Conservation (phyloP, 2,113 vertebrate genomes). For the Catharus bicknelli region DNA sequence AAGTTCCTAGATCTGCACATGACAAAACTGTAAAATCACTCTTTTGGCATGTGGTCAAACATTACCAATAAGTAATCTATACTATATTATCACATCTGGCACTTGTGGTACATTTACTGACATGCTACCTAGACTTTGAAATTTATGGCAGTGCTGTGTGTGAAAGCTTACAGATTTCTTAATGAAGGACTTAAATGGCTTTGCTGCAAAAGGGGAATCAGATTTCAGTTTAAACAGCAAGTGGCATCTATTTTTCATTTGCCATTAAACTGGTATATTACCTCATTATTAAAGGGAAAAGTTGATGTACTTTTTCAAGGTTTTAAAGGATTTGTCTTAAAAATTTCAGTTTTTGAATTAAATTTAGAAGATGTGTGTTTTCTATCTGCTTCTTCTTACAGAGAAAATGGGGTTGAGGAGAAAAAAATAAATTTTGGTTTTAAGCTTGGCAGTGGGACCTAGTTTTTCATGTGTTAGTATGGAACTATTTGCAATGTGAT, state of each 20-base stretch:
- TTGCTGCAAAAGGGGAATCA: not conserved
- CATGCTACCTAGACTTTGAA: not conserved
- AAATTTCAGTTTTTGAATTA: not conserved
- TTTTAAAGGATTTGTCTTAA: not conserved
- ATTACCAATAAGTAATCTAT: not conserved
- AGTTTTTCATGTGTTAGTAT: conserved; percentile 10
- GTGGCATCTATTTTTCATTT: not conserved
- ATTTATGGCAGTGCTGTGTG: not conserved
- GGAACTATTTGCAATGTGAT: not conserved
- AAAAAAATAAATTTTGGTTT: not conserved
- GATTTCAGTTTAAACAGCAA: not conserved
- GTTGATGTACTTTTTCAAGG: not conserved
- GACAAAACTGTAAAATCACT: not conserved
- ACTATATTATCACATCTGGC: not conserved
- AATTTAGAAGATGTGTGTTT: not conserved
- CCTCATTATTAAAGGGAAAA: not conserved
- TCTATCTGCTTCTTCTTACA: not conserved
- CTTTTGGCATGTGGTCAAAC: not conserved
- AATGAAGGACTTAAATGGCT: not conserved
- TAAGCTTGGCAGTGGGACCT: not conserved
- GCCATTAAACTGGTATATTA: not conserved
- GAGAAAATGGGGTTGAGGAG: not conserved
- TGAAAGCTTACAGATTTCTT: not conserved
- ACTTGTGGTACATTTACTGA: not conserved
- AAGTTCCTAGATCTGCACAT: not conserved